These are phyloP conservation scores for Calyptomena viridis DNA, from an alignment of 2,113 vertebrate species.

Conservation along the genomic window DNA sequence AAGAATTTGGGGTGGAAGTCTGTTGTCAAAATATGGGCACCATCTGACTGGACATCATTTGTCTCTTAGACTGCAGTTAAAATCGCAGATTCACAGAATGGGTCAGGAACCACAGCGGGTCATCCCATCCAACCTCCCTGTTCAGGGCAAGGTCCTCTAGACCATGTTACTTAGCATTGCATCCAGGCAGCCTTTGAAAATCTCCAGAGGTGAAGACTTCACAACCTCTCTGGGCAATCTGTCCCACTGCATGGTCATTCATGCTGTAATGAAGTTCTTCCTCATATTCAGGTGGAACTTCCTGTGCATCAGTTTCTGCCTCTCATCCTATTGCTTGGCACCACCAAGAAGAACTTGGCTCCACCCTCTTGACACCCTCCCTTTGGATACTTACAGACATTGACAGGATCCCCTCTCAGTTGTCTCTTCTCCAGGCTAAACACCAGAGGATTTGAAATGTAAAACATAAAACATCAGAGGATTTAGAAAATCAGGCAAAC, in stretches of 20 bases:
- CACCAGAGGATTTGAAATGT: background rate
- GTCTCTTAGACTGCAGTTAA: background rate
- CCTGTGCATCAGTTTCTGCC: background rate
- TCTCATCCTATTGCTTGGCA: background rate
- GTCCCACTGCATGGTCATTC: background rate
- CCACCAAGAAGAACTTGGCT: background rate
- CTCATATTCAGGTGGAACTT: background rate
- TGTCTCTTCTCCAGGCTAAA: background rate
- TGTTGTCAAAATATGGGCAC: background rate
- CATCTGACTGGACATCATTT: background rate
- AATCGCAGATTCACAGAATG: background rate
- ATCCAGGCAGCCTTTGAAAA: background rate
- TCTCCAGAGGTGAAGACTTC: background rate
- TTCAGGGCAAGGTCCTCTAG: background rate
- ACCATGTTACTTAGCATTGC: background rate
- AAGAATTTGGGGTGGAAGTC: background rate
- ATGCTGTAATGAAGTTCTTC: background rate
- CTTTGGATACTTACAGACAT: background rate
- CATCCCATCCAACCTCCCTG: background rate
- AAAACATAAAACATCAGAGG: background rate
- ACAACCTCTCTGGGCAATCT: background rate
- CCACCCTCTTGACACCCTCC: background rate
- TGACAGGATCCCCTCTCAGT: background rate
- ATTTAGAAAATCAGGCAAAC: background rate
- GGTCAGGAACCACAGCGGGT: background rate